phyloP scores from a whole-genome alignment of 2,888 invertebrate genomes.

The Heliothis peltigera region DNA sequence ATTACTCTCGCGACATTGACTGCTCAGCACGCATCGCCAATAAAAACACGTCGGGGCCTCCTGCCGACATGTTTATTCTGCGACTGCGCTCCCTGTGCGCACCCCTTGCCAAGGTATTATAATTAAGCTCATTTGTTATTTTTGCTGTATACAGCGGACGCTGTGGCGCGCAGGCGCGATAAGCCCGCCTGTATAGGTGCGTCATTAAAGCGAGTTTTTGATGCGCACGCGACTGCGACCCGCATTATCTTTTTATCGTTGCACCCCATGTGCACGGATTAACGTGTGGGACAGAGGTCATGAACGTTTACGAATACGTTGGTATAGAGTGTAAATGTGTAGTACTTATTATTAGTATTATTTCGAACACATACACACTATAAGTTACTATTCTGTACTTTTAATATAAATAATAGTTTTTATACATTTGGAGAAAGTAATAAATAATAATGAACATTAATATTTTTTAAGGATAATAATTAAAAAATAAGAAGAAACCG shows the following conservation, averaged over 20 bases:
- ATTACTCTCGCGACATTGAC: slow-evolving; percentile 86
- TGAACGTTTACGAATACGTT: slow-evolving; percentile 58
- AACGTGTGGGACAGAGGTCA: slow-evolving; percentile 74
- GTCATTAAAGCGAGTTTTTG: slow-evolving; percentile 84
- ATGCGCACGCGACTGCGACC: slow-evolving; percentile 87
- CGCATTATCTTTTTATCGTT: slow-evolving; percentile 90
- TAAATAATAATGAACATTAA: background rate
- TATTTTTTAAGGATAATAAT: too few species aligned
- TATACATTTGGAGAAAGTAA: background rate
- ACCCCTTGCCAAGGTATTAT: slow-evolving; percentile 85
- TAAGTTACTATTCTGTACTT: too few species aligned
- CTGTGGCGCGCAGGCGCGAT: slow-evolving; percentile 86
- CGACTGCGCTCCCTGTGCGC: slow-evolving; percentile 69
- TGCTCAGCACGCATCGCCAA: slow-evolving; percentile 80
- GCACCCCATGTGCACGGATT: slow-evolving; percentile 87
- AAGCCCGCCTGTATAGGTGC: slow-evolving; percentile 86
- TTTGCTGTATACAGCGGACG: slow-evolving; percentile 64
- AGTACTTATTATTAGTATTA: background rate
- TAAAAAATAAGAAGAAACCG: background rate
- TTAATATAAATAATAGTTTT: too few species aligned
- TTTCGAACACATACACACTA: too few species aligned
- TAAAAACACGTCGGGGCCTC: slow-evolving; percentile 84
- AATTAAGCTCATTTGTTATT: slow-evolving; percentile 88
- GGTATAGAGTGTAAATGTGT: background rate
- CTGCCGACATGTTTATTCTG: slow-evolving; percentile 83